Conservation (phyloP, 2,797 vertebrate species). For the Bucorvus abyssinicus region DNA sequence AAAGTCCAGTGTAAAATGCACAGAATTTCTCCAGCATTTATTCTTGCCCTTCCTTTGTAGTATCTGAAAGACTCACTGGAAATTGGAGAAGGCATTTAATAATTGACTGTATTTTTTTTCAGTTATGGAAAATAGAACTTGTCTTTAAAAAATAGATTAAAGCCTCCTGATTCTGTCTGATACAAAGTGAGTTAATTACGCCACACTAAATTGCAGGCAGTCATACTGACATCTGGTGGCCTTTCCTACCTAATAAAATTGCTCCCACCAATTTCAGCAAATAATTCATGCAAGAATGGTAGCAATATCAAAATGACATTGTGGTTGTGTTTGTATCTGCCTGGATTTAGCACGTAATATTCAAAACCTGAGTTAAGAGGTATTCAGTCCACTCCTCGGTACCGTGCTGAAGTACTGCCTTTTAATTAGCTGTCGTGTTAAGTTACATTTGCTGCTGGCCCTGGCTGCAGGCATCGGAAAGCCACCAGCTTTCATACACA, state of each 20-base stretch:
- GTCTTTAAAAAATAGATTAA: slow-evolving; percentile 5
- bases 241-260: not conserved
- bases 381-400: slow-evolving; percentile 11
- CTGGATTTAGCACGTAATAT: not conserved
- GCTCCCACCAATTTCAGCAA: not conserved
- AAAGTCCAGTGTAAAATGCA: not conserved
- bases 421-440: slow-evolving; percentile 62
- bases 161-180: not conserved
- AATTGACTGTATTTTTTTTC: not conserved
- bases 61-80: not conserved
- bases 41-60: not conserved
- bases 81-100: slow-evolving; percentile 13
- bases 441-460: slow-evolving; percentile 14
- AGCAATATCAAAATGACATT: not conserved
- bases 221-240: slow-evolving; percentile 58
- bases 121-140: not conserved
- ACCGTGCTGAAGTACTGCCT: slow-evolving; percentile 3
- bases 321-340: not conserved
- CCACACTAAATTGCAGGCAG: not conserved
- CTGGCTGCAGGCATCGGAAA: slow-evolving; percentile 46
- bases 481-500: slow-evolving; percentile 53
- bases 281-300: not conserved
- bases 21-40: not conserved
- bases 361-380: slow-evolving; percentile 1
- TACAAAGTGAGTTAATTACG: not conserved